These are phyloP conservation scores for Sinocyclocheilus rhinocerous DNA, from an alignment of 2,113 vertebrate genomes.

Conservation along the genomic window DNA sequence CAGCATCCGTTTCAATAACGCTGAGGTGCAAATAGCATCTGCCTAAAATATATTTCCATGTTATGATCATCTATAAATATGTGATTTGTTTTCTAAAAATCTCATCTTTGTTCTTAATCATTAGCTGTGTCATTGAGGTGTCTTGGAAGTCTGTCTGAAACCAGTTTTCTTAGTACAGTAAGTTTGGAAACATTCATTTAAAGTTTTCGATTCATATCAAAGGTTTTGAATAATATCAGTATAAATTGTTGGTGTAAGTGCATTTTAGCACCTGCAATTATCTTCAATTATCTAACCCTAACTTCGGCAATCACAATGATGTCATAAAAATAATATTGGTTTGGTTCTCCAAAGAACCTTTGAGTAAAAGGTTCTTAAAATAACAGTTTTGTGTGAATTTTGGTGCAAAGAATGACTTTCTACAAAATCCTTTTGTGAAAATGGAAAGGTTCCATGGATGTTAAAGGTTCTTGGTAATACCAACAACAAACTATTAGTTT, in stretches of 20 bases:
- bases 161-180: not conserved
- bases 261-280: too few species aligned
- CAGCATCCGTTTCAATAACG: not conserved
- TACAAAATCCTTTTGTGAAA: not conserved
- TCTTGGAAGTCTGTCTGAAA: not conserved
- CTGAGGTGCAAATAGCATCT: not conserved
- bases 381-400: not conserved
- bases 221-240: not conserved
- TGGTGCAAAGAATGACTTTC: not conserved
- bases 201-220: not conserved
- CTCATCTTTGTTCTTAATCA: not conserved
- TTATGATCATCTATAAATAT: not conserved
- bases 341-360: not conserved
- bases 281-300: too few species aligned
- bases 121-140: not conserved
- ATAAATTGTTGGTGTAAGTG: not conserved
- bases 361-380: not conserved
- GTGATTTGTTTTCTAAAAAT: not conserved
- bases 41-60: not conserved
- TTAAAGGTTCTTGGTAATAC: not conserved
- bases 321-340: not conserved
- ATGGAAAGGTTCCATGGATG: not conserved
- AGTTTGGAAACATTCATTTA: not conserved
- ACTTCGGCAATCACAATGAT: not conserved
- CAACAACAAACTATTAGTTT: not conserved